Percentiles rank a stretch among this genome's conserved stretches.
Conservation (phyloP, 2,113 vertebrate genomes). For the Urocolius indicus region DNA sequence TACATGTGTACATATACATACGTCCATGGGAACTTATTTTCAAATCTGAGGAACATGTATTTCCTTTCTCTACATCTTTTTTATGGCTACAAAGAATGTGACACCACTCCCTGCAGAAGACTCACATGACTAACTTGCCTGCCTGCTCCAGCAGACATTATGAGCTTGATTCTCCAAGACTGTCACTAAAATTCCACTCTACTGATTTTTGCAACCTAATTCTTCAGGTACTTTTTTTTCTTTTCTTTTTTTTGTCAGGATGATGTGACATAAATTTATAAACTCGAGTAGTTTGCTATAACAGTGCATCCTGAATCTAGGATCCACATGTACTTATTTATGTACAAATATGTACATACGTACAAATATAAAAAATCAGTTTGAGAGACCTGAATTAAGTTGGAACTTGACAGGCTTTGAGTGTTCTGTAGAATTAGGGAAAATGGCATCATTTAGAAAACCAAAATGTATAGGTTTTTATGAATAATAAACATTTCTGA, state of each 20-base stretch:
- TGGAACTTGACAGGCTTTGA: slow-evolving; percentile 22
- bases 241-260: slow-evolving; percentile 9
- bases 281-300: slow-evolving; percentile 47
- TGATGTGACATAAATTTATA: slow-evolving; percentile 70
- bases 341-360: too few relatives aligned
- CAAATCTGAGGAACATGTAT: background rate
- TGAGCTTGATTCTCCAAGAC: slow-evolving; percentile 73
- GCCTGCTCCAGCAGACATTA: slow-evolving; percentile 60
- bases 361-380: slow-evolving; percentile 20
- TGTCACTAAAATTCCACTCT: slow-evolving; percentile 71
- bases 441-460: slow-evolving; percentile 26
- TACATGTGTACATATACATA: background rate
- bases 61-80: background rate
- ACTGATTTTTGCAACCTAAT: slow-evolving; percentile 71
- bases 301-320: slow-evolving; percentile 29
- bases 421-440: background rate
- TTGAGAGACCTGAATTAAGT: slow-evolving; percentile 3
- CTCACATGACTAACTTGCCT: slow-evolving; percentile 52
- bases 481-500: slow-evolving; percentile 48
- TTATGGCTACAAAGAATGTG: background rate
- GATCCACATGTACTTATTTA: background rate
- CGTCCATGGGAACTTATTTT: background rate
- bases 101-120: slow-evolving; percentile 25
- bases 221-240: slow-evolving; percentile 25
- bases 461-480: slow-evolving; percentile 22